Base-by-base conservation (phyloP, 2,113 vertebrate species). In the Pagrus major region DNA sequence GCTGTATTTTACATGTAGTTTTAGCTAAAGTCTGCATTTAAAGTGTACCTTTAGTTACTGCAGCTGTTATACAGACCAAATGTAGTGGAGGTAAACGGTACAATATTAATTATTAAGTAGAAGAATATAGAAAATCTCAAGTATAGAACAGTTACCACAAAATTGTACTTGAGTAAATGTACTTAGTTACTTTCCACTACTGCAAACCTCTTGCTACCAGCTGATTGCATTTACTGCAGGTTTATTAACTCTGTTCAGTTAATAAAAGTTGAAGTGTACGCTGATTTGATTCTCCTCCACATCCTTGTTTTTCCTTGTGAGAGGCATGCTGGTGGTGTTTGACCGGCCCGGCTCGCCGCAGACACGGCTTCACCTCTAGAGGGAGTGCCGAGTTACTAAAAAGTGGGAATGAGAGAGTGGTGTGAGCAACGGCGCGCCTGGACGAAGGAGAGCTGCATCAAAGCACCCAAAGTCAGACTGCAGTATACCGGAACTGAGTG, bases 341-440 rank as follows among this genome's bases (percentile, higher is more conserved):
- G 58, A 78, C 58, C 65, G 59, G 44, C 66, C 18, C 51, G 20
- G 12, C 37, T 77, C 29, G 9, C 67, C 70, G 58, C 67, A 79
- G 75, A 68, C 71, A 18, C 72, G 10, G 18, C 35, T 89, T 76
- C 82, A 70, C 94, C 93, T 69, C 90, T 91, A 94, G 93, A 85
- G 93, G 93, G 93, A 85, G 94, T 87, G 46, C 88, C 83, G 85
- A 86, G 81, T 87, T 69, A 67, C 83, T 81, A 56, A 85, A n/a
- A 84, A 89, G 80, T 71, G 49, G 65, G 54, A 85, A 75, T 63
- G 67, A 58, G 72, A 83, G 69, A 71, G 80, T 80, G 78, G 71
- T 60, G 78, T 52, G 89, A 82, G 81, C 84, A 72, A 61, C 76
- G 52, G 86, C 81, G 88, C 88, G 86, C 88, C 83, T 89, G 74